Percentiles rank a stretch among this genome's conserved stretches.
Evolutionary conservation across 2,113 vertebrate species (phyloP).

Genomic region (Cephalopterus ornatus): DNA sequence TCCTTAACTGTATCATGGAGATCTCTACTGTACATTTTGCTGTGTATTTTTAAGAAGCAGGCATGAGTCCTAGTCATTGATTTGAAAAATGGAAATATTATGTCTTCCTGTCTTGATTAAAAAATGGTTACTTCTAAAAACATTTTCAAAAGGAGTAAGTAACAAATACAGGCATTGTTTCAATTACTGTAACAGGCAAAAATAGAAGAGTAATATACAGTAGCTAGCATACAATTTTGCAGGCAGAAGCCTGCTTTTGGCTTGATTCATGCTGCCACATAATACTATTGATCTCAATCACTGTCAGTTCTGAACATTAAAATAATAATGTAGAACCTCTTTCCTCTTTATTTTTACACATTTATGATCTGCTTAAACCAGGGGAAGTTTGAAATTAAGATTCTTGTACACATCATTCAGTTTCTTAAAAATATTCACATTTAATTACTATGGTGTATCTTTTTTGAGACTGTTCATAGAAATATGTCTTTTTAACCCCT

Average conservation of each 20-base stretch:
- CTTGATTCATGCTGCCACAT: constrained; percentile 34
- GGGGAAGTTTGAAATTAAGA: neutral
- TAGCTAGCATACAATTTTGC: neutral
- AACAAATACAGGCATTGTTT: constrained; percentile 7
- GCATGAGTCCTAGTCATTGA: neutral
- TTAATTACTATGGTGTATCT: neutral
- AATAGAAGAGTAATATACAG: neutral
- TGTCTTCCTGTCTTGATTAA: constrained; percentile 20
- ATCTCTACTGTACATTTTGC: neutral
- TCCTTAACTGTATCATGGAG: fast-evolving
- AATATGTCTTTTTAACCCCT: neutral
- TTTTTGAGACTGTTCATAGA: neutral
- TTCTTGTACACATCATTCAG: neutral
- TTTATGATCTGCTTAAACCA: constrained; percentile 4
- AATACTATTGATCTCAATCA: constrained; percentile 53
- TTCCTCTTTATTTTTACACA: neutral
- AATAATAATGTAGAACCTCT: constrained; percentile 27
- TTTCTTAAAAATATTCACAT: constrained; percentile 6
- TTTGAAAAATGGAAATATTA: neutral
- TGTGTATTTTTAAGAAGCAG: neutral
- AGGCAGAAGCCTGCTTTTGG: neutral
- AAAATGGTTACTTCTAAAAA: constrained; percentile 7
- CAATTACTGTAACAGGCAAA: neutral
- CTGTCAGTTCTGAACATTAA: constrained; percentile 32
- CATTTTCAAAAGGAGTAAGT: neutral